phyloP scores from a whole-genome alignment of 2,797 vertebrate genomes.

The Myotis vivesi region DNA sequence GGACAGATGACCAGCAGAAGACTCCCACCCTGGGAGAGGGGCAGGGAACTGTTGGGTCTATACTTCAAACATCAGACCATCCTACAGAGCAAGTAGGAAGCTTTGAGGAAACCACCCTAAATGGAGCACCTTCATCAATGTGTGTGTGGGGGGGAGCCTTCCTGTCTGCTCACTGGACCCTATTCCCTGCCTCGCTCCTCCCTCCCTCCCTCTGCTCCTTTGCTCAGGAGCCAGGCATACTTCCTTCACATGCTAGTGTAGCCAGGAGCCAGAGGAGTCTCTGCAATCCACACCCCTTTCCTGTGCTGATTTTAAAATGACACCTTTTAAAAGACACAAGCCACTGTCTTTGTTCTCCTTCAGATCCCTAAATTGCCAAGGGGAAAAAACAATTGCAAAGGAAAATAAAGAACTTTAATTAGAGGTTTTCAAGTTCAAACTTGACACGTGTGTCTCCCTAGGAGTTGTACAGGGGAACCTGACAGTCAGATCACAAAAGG shows the following conservation, averaged over 20 bases:
- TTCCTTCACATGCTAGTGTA: background rate
- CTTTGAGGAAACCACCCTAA: background rate
- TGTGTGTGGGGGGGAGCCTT: background rate
- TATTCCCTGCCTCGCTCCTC: background rate
- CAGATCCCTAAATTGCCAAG: background rate
- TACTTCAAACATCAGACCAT: background rate
- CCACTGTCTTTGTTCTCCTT: background rate
- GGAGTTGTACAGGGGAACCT: background rate
- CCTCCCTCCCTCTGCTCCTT: background rate
- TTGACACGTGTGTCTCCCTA: background rate
- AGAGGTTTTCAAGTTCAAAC: constrained; percentile 30
- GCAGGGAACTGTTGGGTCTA: background rate
- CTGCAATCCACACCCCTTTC: background rate
- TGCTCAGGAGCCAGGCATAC: background rate
- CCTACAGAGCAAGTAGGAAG: background rate
- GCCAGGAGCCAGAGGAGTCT: background rate
- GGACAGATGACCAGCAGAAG: background rate
- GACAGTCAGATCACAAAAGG: background rate
- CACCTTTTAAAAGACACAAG: background rate
- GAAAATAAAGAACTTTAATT: background rate
- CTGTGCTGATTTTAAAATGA: background rate
- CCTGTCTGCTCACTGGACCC: background rate
- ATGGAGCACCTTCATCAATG: background rate
- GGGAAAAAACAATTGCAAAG: background rate
- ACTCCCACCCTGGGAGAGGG: background rate